Conservation (phyloP, 2,113 vertebrate genomes). For the Mesembrinibis cayennensis region DNA sequence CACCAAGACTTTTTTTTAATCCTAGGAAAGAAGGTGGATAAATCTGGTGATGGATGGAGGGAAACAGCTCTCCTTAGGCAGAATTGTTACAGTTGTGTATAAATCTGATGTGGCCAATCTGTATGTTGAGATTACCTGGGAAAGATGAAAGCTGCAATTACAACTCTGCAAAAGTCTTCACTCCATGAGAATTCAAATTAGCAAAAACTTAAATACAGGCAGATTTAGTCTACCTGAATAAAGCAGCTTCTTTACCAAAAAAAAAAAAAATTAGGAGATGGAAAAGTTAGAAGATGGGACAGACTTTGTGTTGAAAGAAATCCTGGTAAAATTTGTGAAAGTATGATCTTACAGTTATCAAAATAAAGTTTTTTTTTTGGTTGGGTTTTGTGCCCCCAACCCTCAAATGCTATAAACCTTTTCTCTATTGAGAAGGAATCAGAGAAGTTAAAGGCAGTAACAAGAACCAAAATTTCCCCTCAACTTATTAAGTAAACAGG, state of each 20-base stretch:
- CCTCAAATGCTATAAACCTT: not conserved
- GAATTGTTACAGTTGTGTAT: not conserved
- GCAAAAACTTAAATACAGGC: not conserved
- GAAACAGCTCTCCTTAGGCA: not conserved
- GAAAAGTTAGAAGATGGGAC: not conserved
- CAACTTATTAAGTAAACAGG: not conserved
- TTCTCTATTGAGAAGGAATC: not conserved
- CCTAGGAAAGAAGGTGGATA: not conserved
- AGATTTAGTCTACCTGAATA: not conserved
- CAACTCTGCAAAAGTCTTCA: not conserved
- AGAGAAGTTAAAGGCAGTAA: not conserved
- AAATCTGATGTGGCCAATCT: not conserved
- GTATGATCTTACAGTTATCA: not conserved
- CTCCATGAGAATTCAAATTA: not conserved
- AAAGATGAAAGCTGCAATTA: not conserved
- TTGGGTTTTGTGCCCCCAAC: not conserved
- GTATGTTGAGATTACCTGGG: not conserved
- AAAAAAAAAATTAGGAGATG: not conserved
- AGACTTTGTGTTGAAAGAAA: not conserved
- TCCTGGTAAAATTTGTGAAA: not conserved
- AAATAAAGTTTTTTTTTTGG: not conserved
- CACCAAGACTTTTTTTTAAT: not conserved
- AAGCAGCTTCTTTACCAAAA: not conserved
- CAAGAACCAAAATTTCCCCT: not conserved
- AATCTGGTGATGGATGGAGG: not conserved